Conservation (phyloP, 2,888 invertebrate genomes). For the Drosophila mercatorum region DNA sequence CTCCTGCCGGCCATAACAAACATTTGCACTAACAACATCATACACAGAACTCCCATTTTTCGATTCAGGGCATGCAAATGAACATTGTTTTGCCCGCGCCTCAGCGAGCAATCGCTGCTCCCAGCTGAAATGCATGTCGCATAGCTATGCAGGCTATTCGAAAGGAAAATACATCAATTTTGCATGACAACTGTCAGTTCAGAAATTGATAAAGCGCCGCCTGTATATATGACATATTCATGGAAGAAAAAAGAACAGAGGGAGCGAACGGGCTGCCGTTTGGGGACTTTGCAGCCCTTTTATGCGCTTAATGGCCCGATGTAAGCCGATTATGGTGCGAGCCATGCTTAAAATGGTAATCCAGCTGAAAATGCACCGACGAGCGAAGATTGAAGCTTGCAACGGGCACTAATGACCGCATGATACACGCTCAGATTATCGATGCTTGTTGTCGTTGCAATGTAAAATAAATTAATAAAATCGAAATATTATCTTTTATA, state of each 20-base stretch:
- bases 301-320: slow-evolving; percentile 1
- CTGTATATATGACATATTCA: neutral
- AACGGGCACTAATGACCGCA: neutral
- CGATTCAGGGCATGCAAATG: neutral
- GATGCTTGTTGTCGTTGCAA: no score
- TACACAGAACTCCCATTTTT: neutral
- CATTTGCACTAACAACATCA: neutral
- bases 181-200: slow-evolving; percentile 10
- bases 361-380: neutral
- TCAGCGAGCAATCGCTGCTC: neutral
- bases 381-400: neutral
- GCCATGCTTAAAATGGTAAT: neutral
- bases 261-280: neutral
- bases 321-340: slow-evolving; percentile 10
- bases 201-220: slow-evolving; percentile 4
- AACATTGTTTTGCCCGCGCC: neutral
- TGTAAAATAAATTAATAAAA: no score
- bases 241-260: no score
- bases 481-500: no score
- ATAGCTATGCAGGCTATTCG: neutral
- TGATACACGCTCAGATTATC: neutral
- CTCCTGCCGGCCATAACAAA: neutral
- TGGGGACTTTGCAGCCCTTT: neutral
- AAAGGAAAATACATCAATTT: neutral
- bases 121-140: neutral